Conservation (phyloP, 2,113 vertebrate species). For the Suncus etruscus region DNA sequence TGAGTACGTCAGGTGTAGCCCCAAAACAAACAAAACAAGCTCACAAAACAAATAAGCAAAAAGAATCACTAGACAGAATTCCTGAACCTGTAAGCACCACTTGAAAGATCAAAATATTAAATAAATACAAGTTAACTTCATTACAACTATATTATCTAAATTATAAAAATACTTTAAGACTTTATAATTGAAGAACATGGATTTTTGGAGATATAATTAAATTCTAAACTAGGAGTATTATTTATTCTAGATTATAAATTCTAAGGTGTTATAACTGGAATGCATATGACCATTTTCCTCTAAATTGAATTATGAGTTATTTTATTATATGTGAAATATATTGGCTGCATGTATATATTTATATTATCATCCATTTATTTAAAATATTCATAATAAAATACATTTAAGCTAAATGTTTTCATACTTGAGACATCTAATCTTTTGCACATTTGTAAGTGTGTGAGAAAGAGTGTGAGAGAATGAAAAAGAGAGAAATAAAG, state of each 20-base stretch:
- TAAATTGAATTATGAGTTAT: not conserved
- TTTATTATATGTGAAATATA: constrained; percentile 47
- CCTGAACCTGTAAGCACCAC: too few species aligned
- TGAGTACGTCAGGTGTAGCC: too few species aligned
- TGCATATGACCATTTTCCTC: not conserved
- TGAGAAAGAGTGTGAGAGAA: not conserved
- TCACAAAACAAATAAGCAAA: too few species aligned
- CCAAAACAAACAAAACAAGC: too few species aligned
- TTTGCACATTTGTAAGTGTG: not conserved
- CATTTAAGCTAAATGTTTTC: constrained; percentile 20
- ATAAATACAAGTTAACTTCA: too few species aligned
- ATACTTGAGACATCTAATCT: constrained; percentile 1
- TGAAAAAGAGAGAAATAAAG: not conserved
- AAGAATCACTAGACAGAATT: too few species aligned
- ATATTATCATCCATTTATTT: not conserved
- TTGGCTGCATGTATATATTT: not conserved
- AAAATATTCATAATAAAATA: constrained; percentile 4
- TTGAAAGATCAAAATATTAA: too few species aligned
- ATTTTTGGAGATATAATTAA: not conserved
- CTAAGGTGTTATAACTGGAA: not conserved
- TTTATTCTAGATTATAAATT: constrained; percentile 31
- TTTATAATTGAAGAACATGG: not conserved
- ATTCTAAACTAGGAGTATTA: not conserved
- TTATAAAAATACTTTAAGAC: too few species aligned
- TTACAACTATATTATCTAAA: too few species aligned